Base-by-base conservation (phyloP, 2,797 vertebrate species). In the Galaxias olidus region DNA sequence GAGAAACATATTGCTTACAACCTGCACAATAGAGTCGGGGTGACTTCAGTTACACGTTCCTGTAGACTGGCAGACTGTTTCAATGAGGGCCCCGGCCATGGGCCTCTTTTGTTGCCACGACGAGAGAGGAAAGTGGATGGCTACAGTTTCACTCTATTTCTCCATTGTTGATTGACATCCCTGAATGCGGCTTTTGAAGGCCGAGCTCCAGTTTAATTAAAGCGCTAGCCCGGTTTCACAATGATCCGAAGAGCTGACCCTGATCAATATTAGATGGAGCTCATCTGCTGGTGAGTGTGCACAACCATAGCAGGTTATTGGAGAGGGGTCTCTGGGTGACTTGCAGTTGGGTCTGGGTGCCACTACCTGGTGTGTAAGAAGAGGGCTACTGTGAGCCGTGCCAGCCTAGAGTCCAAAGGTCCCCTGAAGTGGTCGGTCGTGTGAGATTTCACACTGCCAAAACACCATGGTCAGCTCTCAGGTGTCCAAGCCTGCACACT, bases 1-100 rank as follows among this genome's bases (percentile, higher is more conserved):
- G 92, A 90, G 90, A 89, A 91, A 94, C 93, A 93, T 93, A 94
- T 94, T 94, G 93, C 93, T 94, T 94, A 94, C 93, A 93, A 93
- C 88, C 85, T 86, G 74, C 90, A 93, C 93, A 94, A 93, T 90
- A 88, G 88, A 82, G 82, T 84, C 85, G 76, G 91, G 87, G 89
- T 92, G 91, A 94, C 91, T 94, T 93, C 87, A 84, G 92, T 95
- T 95, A 93, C 94, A 91, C 91, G 93, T 94, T 94, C 93, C 93
- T 92, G 90, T 90, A 91, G 92, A 92, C 90, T 91, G 92, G 91
- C 91, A 91, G 93, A 90, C 92, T 93, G 91, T 92, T 89, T 93
- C 92, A 94, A 94, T 94, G 92, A 92, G 86, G 90, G 89, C 86
- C 85, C 57, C 87, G 86, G 88, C 88, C 90, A 90, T 87, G 86